Base-by-base conservation (phyloP, 2,888 invertebrate genomes). In the Acanthoscelides obtectus region DNA sequence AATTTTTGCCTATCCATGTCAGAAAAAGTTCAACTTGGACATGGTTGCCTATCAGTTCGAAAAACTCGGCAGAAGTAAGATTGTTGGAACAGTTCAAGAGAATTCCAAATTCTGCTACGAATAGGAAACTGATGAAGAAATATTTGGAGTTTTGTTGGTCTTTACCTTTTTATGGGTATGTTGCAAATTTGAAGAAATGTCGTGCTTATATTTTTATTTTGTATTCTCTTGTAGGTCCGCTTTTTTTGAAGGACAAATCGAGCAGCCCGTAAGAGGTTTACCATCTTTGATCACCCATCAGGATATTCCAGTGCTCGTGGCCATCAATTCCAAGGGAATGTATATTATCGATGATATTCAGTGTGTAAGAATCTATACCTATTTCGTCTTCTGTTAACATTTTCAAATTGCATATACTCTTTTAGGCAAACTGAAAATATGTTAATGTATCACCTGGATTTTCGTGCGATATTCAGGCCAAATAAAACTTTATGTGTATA, bases 211-310 rank as follows among this genome's bases (percentile, higher is more conserved):
- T n/a, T n/a, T n/a, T n/a, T n/a, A n/a, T n/a, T n/a, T n/a, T n/a
- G n/a, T n/a, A n/a, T n/a, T n/a, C n/a, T 66, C 73, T 86, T 86
- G 8, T 86, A 96, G 96, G 70, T 93, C 95, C 74, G 97, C 97
- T 22, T 97, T 96, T 87, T 98, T 98, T 86, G 94, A 94, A 87
- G 97, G 97, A 8, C 96, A 97, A 87, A 93, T 98, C 70, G 97
- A 98, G 85, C 94, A 95, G 85, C 97, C 97, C 0, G 93, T 94
- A 0, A 89, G 94, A 71, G 95, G 95, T 69, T 87, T 97, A 73
- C 93, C 94, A 73, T 94, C 95, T 72, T 88, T 96, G 80, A 89
- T 96, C 72, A 94, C 93, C 0, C 94, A 95, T 83, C 93, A 93
- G 78, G 97, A 97, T 84, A 90, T 95, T 76, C 93, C 95, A 4